Conservation (phyloP, 2,888 invertebrate species). For the Leptogaster cylindrica region DNA sequence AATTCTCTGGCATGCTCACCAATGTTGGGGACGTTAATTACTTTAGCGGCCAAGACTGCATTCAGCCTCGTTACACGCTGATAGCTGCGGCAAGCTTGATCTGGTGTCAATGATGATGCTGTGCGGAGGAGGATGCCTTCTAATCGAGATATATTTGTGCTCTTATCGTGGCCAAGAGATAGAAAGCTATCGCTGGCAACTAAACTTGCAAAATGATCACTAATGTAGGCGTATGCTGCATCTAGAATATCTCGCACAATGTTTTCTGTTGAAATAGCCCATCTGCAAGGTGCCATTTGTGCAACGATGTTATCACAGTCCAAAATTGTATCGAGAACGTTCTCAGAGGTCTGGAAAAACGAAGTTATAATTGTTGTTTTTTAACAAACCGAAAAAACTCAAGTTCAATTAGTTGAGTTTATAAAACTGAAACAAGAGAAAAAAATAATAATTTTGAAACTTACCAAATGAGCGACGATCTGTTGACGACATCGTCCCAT, state of each 20-base stretch:
- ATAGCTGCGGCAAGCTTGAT: slow-evolving; percentile 83
- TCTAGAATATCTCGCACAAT: slow-evolving; percentile 81
- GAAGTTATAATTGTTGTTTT: slow-evolving; percentile 4
- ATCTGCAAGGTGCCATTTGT: slow-evolving; percentile 78
- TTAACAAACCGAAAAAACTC: neutral
- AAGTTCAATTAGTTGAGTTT: neutral
- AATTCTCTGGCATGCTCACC: slow-evolving; percentile 55
- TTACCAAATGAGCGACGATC: slow-evolving; percentile 77
- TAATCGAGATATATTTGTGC: slow-evolving; percentile 76
- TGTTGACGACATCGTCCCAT: slow-evolving; percentile 84
- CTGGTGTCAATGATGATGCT: slow-evolving; percentile 78
- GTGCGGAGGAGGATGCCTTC: slow-evolving; percentile 82
- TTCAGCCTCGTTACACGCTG: slow-evolving; percentile 61
- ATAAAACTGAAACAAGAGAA: neutral
- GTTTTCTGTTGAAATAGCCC: slow-evolving; percentile 75
- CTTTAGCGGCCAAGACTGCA: slow-evolving; percentile 59
- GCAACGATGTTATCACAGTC: slow-evolving; percentile 83
- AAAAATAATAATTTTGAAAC: slow-evolving; percentile 44
- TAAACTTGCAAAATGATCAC: slow-evolving; percentile 78
- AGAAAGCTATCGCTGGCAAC: slow-evolving; percentile 72
- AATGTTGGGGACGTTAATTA: slow-evolving; percentile 60
- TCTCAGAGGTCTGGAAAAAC: slow-evolving; percentile 70
- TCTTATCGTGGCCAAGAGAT: slow-evolving; percentile 72
- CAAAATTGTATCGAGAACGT: slow-evolving; percentile 81
- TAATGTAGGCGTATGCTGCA: slow-evolving; percentile 79